Base-by-base conservation (phyloP, 2,888 invertebrate species). In the Zhengitettix transpicula region DNA sequence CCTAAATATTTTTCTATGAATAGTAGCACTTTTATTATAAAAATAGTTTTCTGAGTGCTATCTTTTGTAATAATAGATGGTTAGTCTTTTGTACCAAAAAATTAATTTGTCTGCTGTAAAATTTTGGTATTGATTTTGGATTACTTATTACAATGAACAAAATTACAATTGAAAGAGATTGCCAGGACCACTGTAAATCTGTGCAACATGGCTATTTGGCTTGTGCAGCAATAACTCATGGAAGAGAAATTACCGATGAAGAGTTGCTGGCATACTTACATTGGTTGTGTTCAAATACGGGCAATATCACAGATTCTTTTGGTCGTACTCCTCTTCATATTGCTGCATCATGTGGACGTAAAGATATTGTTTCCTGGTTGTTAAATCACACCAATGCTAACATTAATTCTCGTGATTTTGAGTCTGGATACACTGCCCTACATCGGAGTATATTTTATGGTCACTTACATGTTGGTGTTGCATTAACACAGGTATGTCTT, bases 371-470 rank as follows among this genome's bases (percentile, higher is more conserved):
- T 65, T 80, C 83, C 67, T 91, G 90, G 90, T 74, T 93, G 0
- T 68, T 87, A 1, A 79, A 81, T 56, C 80, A 82, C 65, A 72
- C 72, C 56, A 73, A 76, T 61, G 82, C 82, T 0, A 83, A 85
- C 59, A 74, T 82, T 7, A 83, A 85, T 68, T 76, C 76, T 0
- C 79, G 78, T 62, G 88, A 89, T 70, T 68, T 73, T 0, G 88
- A 88, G 70, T 87, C 86, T 1, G 85, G 86, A 0, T 88, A 87
- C 72, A 90, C 89, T 10, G 81, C 92, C 0, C 73, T 93, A 40
- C 93, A 93, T 70, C 75, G 88, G 58, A 85, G 89, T 63, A 74
- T 91, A 28, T 89, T 85, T 71, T 89, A 89, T 72, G 92, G 92
- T 0, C 87, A 89, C 67, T 79, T 93, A 64, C 80, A 84, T 67